Conservation (phyloP, 35 echinoderm and acorn worm genomes). For the Heliocidaris tuberculata region DNA sequence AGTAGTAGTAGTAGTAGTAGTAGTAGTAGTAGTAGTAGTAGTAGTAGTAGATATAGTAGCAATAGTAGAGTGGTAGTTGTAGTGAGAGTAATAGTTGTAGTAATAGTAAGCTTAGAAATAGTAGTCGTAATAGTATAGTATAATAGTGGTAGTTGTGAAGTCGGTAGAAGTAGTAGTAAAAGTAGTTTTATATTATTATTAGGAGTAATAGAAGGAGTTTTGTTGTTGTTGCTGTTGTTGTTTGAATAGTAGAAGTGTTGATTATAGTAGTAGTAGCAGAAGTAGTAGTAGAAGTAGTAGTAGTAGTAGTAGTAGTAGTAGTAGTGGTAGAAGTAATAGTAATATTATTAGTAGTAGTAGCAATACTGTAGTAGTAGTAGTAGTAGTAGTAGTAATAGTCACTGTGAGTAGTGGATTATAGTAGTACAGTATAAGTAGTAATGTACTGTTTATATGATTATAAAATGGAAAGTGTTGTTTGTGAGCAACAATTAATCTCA, state of each 20-base stretch:
- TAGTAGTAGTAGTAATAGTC: not conserved
- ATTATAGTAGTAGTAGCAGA: not conserved
- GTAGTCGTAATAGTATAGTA: not conserved
- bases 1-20: not conserved
- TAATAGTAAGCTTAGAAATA: not conserved
- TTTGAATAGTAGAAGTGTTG: not conserved
- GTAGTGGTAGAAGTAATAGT: not conserved
- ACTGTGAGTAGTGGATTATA: too few relatives aligned
- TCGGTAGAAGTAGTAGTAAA: not conserved
- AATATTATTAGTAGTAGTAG: not conserved
- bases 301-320: not conserved
- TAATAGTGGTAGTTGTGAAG: not conserved
- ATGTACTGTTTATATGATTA: too few relatives aligned
- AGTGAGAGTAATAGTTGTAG: too few relatives aligned
- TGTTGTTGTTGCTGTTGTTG: not conserved
- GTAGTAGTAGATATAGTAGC: not conserved
- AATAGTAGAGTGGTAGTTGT: not conserved
- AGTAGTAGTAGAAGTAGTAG: not conserved
- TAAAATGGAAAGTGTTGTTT: too few relatives aligned
- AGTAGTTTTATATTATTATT: not conserved
- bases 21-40: not conserved
- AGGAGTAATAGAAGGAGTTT: too few relatives aligned
- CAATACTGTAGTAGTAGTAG: not conserved
- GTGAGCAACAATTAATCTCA: too few relatives aligned
- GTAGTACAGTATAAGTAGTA: too few relatives aligned